Evolutionary conservation across 2,888 invertebrate genomes (phyloP).

Genomic region (Chouioia cunea): DNA sequence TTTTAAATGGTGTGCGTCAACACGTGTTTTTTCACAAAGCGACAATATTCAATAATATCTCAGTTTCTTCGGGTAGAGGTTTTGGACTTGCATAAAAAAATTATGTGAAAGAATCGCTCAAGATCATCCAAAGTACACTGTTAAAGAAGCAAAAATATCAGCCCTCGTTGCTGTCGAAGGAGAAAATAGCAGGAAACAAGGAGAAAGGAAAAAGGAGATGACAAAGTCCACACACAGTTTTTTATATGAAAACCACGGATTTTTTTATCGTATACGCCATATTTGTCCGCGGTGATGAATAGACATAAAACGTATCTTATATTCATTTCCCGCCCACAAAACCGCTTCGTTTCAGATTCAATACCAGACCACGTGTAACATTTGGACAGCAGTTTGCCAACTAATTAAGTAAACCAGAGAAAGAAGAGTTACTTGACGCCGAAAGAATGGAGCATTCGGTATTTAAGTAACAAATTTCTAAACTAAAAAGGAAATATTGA

Average conservation of each 20-base stretch:
- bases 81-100: constrained; percentile 24
- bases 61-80: constrained; percentile 55
- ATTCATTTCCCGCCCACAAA: background rate
- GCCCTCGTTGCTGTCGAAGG: constrained; percentile 16
- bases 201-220: constrained; percentile 42
- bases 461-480: constrained; percentile 41
- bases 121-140: background rate
- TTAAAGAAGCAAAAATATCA: background rate
- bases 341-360: background rate
- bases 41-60: constrained; percentile 67
- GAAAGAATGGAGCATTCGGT: constrained; percentile 39
- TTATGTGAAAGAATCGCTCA: background rate
- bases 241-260: constrained; percentile 62
- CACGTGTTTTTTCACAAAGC: constrained; percentile 63
- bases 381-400: background rate
- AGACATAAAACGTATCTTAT: too few relatives aligned
- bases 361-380: background rate
- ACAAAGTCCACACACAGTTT: constrained; percentile 54
- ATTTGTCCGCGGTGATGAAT: constrained; percentile 31
- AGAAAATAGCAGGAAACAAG: constrained; percentile 43
- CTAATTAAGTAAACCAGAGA: background rate
- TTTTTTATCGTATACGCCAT: constrained; percentile 59
- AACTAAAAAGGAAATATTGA: constrained; percentile 26
- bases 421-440: constrained; percentile 15
- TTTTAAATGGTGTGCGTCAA: constrained; percentile 62